Evolutionary conservation across 2,888 invertebrate genomes (phyloP).

Genomic region (Lordiphosa andalusiaca): DNA sequence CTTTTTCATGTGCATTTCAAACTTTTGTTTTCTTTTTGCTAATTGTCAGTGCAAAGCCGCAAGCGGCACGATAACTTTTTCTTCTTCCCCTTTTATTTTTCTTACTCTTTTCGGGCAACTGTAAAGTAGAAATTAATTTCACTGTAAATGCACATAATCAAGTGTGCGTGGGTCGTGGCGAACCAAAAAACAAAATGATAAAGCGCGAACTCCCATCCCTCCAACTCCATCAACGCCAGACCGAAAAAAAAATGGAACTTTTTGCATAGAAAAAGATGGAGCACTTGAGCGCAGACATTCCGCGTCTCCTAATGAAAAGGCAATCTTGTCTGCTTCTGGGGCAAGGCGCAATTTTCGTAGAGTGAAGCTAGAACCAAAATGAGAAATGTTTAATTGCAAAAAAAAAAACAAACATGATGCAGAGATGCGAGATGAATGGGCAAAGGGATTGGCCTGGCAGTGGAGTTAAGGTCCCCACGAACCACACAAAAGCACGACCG

Average conservation of each 20-base stretch:
- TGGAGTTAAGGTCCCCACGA: no score
- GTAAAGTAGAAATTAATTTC: constrained; percentile 69
- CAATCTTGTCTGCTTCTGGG: constrained; percentile 45
- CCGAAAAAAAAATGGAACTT: constrained; percentile 29
- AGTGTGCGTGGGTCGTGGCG: constrained; percentile 37
- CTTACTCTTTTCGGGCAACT: constrained; percentile 31
- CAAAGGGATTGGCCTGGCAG: constrained; percentile 16
- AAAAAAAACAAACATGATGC: constrained; percentile 53
- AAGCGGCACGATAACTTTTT: constrained; percentile 55
- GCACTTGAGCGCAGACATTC: constrained; percentile 47
- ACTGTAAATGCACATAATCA: constrained; percentile 73
- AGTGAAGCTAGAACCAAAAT: constrained; percentile 20
- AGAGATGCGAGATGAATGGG: constrained; percentile 38
- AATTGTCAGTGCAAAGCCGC: constrained; percentile 61
- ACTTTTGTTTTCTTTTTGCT: constrained; percentile 51
- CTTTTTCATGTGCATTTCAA: constrained; percentile 39
- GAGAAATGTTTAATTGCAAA: constrained; percentile 47
- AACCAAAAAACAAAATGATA: constrained; percentile 24
- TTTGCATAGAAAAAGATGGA: constrained; percentile 42
- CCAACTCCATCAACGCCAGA: constrained; percentile 52
- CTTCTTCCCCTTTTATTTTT: not conserved
- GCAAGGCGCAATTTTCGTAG: constrained; percentile 9
- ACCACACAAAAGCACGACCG: constrained; percentile 25
- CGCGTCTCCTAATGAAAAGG: constrained; percentile 52
- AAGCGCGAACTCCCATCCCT: constrained; percentile 16